Base-by-base conservation (phyloP, 2,113 vertebrate genomes). In the Lanius ludovicianus region DNA sequence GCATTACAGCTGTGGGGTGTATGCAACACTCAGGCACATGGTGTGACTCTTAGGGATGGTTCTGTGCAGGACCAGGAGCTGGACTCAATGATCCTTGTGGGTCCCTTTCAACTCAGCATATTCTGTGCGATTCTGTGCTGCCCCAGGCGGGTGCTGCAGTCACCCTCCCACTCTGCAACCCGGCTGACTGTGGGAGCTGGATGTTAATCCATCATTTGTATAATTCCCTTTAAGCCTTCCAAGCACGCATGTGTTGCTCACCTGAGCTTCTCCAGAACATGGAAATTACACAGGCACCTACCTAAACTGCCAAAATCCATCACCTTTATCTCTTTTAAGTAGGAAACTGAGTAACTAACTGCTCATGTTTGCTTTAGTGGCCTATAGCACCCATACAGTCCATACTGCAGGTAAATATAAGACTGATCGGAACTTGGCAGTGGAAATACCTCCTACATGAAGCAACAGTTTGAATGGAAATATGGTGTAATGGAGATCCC, bases 171-270 rank as follows among this genome's bases (percentile, higher is more conserved):
- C 80, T 33, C 12, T 1, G 21, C 35, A 25, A 16, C 46, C 10
- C 3, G 20, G 56, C 55, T 10, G 28, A 7, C 9, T 19, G 35
- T 19, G 6, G 24, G 25, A 37, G 60, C 50, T 27, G 41, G 7
- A 4, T 5, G 11, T 65, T 28, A 7, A 15, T 28, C 59, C 12
- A 17, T 8, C 28, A 15, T 11, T 20, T 0, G 0, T 21, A 3
- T 27, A 41, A 82, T 35, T 49, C 50, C 42, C 41, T 56, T 39
- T 35, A 8, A 41, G 23, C 39, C 62, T 75, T 77, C 60, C n/a
- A 46, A 57, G 35, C 30, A 42, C n/a, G 63, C 35, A 1, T 1
- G 10, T 22, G 18, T n/a, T 37, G 52, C 79, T 63, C 44, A 7
- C 42, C 50, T 20, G 33, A 75, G 52, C 55, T 64, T 64, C 59